phyloP scores from a whole-genome alignment of 2,888 invertebrate species.

The Aspidiotus destructor region DNA sequence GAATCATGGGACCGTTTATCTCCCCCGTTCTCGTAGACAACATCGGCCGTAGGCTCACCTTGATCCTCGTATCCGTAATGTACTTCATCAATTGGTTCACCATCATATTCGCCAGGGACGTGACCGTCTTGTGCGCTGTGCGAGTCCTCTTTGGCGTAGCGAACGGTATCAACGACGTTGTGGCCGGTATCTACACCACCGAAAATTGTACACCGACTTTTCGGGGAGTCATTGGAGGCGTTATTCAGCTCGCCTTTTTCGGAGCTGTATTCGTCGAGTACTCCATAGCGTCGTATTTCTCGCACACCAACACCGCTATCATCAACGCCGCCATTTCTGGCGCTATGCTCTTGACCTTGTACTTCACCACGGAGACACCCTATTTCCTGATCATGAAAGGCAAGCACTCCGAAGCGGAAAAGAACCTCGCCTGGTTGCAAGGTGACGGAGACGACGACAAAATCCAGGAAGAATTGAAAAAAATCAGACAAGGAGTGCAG shows the following conservation, averaged over 20 bases:
- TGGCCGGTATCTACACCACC: constrained; percentile 36
- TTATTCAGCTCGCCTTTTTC: background rate
- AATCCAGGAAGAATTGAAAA: background rate
- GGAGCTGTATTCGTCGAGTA: constrained; percentile 1
- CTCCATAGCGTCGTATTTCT: background rate
- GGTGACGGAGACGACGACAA: constrained; percentile 5
- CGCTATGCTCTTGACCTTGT: background rate
- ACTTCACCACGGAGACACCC: background rate
- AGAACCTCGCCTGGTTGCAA: constrained; percentile 8
- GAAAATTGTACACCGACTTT: constrained; percentile 35
- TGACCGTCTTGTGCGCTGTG: constrained; percentile 33
- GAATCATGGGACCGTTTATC: constrained; percentile 11
- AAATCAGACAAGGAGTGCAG: background rate
- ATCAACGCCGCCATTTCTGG: background rate
- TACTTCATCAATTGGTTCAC: constrained; percentile 8
- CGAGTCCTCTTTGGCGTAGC: constrained; percentile 36
- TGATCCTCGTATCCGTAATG: constrained; percentile 1
- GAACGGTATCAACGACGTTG: constrained; percentile 37
- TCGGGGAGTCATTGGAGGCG: constrained; percentile 32
- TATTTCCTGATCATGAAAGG: constrained; percentile 16
- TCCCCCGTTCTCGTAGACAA: background rate
- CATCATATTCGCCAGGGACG: background rate
- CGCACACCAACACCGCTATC: background rate
- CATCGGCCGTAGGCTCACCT: constrained; percentile 4
- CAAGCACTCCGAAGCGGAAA: constrained; percentile 11